phyloP scores from a whole-genome alignment of 2,888 invertebrate genomes.

The Hypsopygia costalis region DNA sequence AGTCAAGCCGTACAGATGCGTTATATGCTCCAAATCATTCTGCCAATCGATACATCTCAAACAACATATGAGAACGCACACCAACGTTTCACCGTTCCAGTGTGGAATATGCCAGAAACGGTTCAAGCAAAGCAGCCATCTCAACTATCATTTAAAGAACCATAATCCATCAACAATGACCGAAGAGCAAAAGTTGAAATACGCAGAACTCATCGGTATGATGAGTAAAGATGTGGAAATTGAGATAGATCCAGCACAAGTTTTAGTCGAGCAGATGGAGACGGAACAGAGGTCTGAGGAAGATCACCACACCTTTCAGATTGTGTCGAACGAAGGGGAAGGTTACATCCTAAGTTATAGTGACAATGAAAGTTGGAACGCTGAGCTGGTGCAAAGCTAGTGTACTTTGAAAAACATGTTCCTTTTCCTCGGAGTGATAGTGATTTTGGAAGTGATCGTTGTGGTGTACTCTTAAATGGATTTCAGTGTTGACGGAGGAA shows the following conservation, averaged over 20 bases:
- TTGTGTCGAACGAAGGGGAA: slow-evolving; percentile 1
- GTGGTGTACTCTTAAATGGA: background rate
- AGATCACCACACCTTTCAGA: slow-evolving; percentile 9
- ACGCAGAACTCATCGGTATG: slow-evolving; percentile 36
- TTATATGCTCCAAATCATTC: slow-evolving; percentile 62
- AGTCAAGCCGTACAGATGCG: slow-evolving; percentile 60
- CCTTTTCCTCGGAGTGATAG: background rate
- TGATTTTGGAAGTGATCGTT: background rate
- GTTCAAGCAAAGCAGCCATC: slow-evolving; percentile 65
- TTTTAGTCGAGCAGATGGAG: slow-evolving; percentile 2
- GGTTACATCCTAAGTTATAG: slow-evolving; percentile 6
- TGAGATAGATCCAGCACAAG: background rate
- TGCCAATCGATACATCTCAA: slow-evolving; percentile 61
- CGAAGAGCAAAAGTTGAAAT: slow-evolving; percentile 44
- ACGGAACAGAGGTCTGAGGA: slow-evolving; percentile 9
- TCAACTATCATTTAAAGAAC: slow-evolving; percentile 64
- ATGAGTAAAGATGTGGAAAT: slow-evolving; percentile 22
- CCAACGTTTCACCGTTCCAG: slow-evolving; percentile 64
- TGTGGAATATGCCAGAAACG: slow-evolving; percentile 58
- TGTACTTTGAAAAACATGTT: background rate
- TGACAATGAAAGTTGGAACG: slow-evolving; percentile 6
- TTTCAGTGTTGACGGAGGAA: no score
- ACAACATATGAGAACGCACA: slow-evolving; percentile 71
- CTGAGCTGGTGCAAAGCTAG: slow-evolving; percentile 5
- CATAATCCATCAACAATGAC: slow-evolving; percentile 51